Evolutionary conservation across 2,113 vertebrate genomes (phyloP).

Genomic region (Climacteris rufus): DNA sequence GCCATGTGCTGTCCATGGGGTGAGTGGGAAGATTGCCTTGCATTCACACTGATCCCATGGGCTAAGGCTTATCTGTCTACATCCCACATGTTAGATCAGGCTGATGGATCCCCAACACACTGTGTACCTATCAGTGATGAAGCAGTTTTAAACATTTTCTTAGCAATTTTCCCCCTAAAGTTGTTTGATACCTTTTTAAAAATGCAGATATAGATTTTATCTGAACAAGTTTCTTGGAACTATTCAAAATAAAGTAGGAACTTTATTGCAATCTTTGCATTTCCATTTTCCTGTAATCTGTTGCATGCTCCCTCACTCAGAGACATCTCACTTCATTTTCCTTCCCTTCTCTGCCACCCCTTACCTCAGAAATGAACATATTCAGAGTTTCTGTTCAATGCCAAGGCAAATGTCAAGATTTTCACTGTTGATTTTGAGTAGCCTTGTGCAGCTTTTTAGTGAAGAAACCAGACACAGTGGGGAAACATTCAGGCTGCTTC

Average conservation of each 20-base stretch:
- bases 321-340: neutral
- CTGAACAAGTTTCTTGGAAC: neutral
- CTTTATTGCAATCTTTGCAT: neutral
- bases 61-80: rapidly evolving
- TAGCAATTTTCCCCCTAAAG: neutral
- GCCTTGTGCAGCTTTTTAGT: neutral
- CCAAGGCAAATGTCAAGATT: neutral
- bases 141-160: neutral
- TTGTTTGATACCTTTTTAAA: neutral
- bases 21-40: neutral
- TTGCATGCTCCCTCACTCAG: rapidly evolving
- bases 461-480: neutral
- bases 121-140: neutral
- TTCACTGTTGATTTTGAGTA: neutral
- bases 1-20: neutral
- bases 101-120: neutral
- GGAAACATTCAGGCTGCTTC: neutral
- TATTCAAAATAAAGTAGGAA: neutral
- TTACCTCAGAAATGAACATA: neutral
- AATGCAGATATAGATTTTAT: neutral
- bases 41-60: neutral
- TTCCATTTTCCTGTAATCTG: neutral
- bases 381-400: neutral
- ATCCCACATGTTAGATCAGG: neutral
- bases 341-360: neutral